These are phyloP conservation scores for Psilanteris sp. DNA, from an alignment of 1,140 invertebrate species.

Conservation along the genomic window DNA sequence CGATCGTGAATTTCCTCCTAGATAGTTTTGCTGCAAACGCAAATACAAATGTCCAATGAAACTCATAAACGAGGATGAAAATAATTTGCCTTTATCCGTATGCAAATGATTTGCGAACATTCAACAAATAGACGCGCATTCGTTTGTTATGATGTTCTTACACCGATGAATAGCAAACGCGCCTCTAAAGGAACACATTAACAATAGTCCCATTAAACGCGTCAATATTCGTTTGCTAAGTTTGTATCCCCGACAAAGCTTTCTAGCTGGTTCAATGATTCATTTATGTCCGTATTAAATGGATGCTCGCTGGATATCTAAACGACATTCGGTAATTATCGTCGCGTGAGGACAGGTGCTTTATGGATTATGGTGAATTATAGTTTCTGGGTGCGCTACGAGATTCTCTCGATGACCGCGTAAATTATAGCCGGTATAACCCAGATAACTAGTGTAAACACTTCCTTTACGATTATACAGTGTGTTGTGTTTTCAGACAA, in stretches of 20 bases:
- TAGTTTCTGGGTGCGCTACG: conserved; percentile 43
- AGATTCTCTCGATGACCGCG: conserved; percentile 31
- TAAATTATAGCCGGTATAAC: conserved; percentile 46
- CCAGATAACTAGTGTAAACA: conserved; percentile 41
- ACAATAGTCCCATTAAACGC: conserved; percentile 33
- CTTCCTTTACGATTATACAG: too few relatives aligned
- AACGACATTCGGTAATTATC: conserved; percentile 54
- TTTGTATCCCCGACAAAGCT: conserved; percentile 30
- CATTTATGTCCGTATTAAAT: conserved; percentile 49
- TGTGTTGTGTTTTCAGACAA: too few relatives aligned
- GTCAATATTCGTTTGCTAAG: conserved; percentile 34
- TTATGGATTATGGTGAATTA: conserved; percentile 48
- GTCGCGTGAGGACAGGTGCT: conserved; percentile 59
- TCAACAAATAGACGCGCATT: conserved; percentile 15
- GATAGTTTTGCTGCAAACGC: too few relatives aligned
- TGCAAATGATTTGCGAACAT: not conserved
- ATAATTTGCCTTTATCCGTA: not conserved
- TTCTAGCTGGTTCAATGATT: conserved; percentile 17
- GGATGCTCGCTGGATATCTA: conserved; percentile 35
- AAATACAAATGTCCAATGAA: too few relatives aligned
- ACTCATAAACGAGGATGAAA: not conserved
- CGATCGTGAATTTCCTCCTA: too few relatives aligned
- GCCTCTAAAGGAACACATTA: conserved; percentile 3
- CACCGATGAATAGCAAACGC: conserved; percentile 1
- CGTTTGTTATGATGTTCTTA: conserved; percentile 17